These are phyloP conservation scores for Camarhynchus parvulus DNA, from an alignment of 2,113 vertebrate genomes.

Conservation along the genomic window DNA sequence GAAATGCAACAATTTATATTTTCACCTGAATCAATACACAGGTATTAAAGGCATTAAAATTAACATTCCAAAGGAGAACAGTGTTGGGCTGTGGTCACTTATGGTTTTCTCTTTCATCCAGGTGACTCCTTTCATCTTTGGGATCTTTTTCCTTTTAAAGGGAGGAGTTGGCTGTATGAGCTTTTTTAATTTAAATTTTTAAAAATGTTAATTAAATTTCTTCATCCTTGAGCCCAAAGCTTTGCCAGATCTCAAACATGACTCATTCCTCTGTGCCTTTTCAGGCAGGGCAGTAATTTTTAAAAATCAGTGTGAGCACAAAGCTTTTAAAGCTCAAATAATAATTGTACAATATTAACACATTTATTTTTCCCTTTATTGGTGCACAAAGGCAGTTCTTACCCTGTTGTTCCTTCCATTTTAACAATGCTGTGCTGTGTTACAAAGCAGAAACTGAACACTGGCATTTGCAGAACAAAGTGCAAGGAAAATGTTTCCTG, in stretches of 20 bases:
- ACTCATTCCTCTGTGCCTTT: neutral
- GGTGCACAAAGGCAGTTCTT: neutral
- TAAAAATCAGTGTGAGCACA: neutral
- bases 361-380: neutral
- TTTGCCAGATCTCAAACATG: neutral
- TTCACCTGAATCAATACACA: neutral
- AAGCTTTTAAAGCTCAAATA: neutral
- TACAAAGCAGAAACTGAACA: neutral
- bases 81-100: neutral
- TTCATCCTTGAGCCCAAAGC: neutral
- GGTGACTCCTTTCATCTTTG: neutral
- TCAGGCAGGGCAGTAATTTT: neutral
- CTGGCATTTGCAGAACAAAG: neutral
- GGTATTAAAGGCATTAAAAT: neutral
- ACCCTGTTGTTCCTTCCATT: neutral
- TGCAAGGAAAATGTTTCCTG: neutral
- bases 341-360: neutral
- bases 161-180: neutral
- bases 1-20: neutral
- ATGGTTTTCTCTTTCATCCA: neutral
- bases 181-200: neutral
- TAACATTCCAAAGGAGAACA: neutral
- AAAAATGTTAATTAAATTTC: neutral
- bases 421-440: rapidly evolving
- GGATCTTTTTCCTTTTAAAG: neutral